Evolutionary conservation across 37 sponge, comb jelly and placozoan species (phyloP).

Genomic region (Cliona cf. orientalis): DNA sequence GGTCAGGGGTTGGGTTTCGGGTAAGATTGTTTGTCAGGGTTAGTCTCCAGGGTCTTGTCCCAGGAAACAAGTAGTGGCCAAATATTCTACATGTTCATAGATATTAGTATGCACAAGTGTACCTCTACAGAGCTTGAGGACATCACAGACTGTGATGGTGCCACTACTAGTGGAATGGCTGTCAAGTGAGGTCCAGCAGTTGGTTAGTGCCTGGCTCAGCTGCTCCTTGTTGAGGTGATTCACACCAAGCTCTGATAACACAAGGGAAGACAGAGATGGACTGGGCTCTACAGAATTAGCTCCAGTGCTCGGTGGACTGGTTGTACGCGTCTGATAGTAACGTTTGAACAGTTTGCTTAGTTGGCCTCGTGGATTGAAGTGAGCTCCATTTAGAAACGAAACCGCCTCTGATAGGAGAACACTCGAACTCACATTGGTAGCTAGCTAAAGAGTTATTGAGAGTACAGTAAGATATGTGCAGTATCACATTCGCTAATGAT

Average conservation of each 20-base stretch:
- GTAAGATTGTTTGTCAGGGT: no score
- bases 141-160: background rate
- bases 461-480: no score
- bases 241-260: constrained; percentile 20
- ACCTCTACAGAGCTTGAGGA: background rate
- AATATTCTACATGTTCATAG: background rate
- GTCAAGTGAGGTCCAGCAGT: background rate
- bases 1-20: no score
- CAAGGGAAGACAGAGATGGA: background rate
- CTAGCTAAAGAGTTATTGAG: no score
- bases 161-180: background rate
- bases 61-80: no score
- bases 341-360: constrained; percentile 10
- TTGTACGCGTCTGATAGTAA: background rate
- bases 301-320: background rate
- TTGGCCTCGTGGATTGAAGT: constrained; percentile 23
- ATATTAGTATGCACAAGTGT: constrained; percentile 10
- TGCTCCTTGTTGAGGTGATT: background rate
- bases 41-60: no score
- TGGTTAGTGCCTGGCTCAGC: background rate
- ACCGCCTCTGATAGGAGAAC: constrained; percentile 40
- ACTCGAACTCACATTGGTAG: background rate
- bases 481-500: no score
- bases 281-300: constrained; percentile 1
- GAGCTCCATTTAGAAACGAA: constrained; percentile 58